Percentiles rank a stretch among this genome's conserved stretches.
Conservation (phyloP, 2,797 vertebrate species). For the Smutsia gigantea region DNA sequence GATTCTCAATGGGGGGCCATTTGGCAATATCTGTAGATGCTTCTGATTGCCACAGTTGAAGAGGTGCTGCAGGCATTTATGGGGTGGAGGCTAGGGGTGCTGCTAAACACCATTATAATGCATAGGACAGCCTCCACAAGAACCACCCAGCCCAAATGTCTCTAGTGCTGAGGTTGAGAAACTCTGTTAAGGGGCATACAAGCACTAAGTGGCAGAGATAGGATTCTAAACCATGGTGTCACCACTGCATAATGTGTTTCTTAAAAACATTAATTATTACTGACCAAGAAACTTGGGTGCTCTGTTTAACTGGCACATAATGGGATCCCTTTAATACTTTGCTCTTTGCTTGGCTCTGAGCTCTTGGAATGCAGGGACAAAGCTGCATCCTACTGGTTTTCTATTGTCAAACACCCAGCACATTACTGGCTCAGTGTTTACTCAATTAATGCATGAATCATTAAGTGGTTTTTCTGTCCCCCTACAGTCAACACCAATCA, state of each 20-base stretch:
- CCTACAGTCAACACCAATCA: too few relatives aligned
- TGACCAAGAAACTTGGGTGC: neutral
- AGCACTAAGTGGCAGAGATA: neutral
- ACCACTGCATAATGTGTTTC: neutral
- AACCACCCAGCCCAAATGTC: neutral
- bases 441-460: neutral
- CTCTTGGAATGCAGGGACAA: too few relatives aligned
- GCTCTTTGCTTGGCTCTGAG: neutral
- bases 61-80: neutral
- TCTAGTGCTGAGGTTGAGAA: neutral
- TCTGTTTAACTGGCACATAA: neutral
- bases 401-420: neutral
- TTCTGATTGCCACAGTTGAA: neutral
- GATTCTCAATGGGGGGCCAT: neutral
- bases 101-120: accelerated
- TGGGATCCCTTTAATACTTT: neutral
- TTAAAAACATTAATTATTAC: neutral
- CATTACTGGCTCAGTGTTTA: neutral
- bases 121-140: accelerated
- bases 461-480: neutral
- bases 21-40: neutral
- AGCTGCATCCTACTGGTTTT: too few relatives aligned
- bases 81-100: neutral
- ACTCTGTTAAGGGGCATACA: neutral
- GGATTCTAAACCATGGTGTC: neutral